Evolutionary conservation across 1,140 invertebrate genomes (phyloP), one percentile per base, ranked within the genome.

Genomic region (Eciton burchellii): DNA sequence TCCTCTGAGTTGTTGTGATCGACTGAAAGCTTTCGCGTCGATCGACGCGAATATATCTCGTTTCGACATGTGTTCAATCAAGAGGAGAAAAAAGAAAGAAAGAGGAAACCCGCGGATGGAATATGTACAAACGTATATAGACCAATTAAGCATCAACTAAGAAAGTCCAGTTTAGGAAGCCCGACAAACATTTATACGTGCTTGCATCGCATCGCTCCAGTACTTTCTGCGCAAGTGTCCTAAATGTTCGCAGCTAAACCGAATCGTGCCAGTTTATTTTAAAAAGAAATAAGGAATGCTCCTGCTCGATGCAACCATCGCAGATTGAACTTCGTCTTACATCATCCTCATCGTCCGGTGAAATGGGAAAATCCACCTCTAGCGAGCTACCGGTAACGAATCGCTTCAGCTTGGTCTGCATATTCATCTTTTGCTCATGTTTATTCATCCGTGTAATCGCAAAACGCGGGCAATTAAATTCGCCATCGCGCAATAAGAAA

Each of bases 311-410:
- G 35, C 12, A 43, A n/a, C 14, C 41, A 72, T n/a, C 14, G 11
- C 4, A 29, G 26, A 68, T 26, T 52, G 29, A 57, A 24, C 29
- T 57, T 70, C 5, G 29, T 21, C 6, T 73, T 60, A 72, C 54
- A 21, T 60, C 56, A 60, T 16, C 41, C 1, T 0, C 3, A 49
- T 12, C 9, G 43, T 29, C 11, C 35, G 60, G 57, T 72, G 59
- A n/a, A 45, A 73, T 3, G 9, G 24, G 16, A 29, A 47, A 60
- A 29, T 5, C 12, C 14, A 26, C 21, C 21, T 43, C n/a, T 59
- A 59, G 21, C 4, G 21, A 72, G 19, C 9, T 21, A 52, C 12
- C 43, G 21, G 54, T 19, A n/a, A 72, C 59, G 41, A 21, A 26
- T 21, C 24, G 45, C 43, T 72, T 21, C 16, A 43, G 24, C 24